phyloP scores from a whole-genome alignment of 2,797 vertebrate species.

The Trematomus bernacchii region DNA sequence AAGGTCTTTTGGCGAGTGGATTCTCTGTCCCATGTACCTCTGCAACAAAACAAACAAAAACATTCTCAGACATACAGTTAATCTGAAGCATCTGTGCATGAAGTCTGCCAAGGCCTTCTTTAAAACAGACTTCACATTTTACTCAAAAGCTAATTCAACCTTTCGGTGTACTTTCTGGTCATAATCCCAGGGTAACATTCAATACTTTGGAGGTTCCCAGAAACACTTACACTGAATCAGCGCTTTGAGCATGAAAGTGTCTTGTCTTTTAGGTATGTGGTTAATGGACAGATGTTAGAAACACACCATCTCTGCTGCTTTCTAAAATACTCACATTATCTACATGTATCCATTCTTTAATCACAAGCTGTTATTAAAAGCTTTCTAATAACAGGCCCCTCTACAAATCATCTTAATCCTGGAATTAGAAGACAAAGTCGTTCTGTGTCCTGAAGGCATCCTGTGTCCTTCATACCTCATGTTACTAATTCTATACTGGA shows the following conservation, averaged over 20 bases:
- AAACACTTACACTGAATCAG: slow-evolving; percentile 6
- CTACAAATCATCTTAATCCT: slow-evolving; percentile 52
- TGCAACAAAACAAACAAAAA: slow-evolving; percentile 47
- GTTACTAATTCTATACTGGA: slow-evolving; percentile 57
- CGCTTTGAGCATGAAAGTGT: slow-evolving; percentile 19
- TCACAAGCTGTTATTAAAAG: slow-evolving; percentile 47
- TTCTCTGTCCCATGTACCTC: slow-evolving; percentile 76
- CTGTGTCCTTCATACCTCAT: slow-evolving; percentile 53
- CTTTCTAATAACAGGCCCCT: slow-evolving; percentile 58
- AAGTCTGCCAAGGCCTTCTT: background rate
- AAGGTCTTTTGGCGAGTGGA: slow-evolving; percentile 66
- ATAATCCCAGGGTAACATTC: slow-evolving; percentile 18
- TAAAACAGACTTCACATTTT: slow-evolving; percentile 10
- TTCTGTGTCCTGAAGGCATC: slow-evolving; percentile 57
- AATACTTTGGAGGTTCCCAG: slow-evolving; percentile 24
- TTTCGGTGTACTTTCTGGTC: slow-evolving; percentile 13
- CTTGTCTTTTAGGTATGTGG: slow-evolving; percentile 12
- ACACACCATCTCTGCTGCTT: slow-evolving; percentile 11
- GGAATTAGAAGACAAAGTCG: slow-evolving; percentile 64
- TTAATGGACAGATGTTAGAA: slow-evolving; percentile 44
- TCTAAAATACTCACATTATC: slow-evolving; percentile 16
- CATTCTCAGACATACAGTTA: slow-evolving; percentile 6
- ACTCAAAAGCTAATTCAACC: slow-evolving; percentile 1
- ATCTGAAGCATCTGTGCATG: slow-evolving; percentile 18
- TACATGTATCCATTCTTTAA: slow-evolving; percentile 43